A percentile compares a stretch with the other conserved stretches of the same genome.
Conservation (phyloP, 2,113 vertebrate genomes). For the Ardeotis arabs region DNA sequence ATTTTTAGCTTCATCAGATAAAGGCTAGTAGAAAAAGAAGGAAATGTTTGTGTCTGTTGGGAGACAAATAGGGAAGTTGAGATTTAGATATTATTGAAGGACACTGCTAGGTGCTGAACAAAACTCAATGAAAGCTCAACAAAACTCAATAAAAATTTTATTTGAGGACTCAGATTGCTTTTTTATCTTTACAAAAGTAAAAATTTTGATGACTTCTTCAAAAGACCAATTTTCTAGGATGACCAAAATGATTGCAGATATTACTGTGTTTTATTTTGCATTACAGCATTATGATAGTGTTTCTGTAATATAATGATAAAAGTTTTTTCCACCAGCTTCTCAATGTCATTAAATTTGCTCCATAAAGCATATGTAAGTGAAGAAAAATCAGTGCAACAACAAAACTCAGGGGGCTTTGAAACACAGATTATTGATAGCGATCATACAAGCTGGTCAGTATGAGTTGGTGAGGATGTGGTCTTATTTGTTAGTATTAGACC, state of each 20-base stretch:
- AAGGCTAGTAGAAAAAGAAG: not conserved
- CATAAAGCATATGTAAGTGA: not conserved
- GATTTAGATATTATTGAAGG: not conserved
- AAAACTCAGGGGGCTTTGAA: not conserved
- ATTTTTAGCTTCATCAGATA: not conserved
- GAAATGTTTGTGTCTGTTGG: not conserved
- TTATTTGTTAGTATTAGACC: not conserved
- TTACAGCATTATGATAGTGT: not conserved
- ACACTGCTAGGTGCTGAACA: not conserved
- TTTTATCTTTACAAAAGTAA: not conserved
- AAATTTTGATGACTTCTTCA: not conserved
- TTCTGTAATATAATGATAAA: not conserved
- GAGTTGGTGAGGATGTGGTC: not conserved
- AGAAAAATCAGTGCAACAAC: not conserved
- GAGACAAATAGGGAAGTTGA: not conserved
- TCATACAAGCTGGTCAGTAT: not conserved
- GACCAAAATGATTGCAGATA: not conserved
- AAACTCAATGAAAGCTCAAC: not conserved
- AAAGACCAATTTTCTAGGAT: not conserved
- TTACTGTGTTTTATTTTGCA: not conserved
- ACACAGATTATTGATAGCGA: fast-evolving
- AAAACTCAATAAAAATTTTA: not conserved
- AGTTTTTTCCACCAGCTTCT: not conserved
- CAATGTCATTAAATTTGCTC: not conserved
- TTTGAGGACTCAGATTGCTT: not conserved